Evolutionary conservation across 1,140 invertebrate genomes (phyloP).

Genomic region (Drosophila lowei): DNA sequence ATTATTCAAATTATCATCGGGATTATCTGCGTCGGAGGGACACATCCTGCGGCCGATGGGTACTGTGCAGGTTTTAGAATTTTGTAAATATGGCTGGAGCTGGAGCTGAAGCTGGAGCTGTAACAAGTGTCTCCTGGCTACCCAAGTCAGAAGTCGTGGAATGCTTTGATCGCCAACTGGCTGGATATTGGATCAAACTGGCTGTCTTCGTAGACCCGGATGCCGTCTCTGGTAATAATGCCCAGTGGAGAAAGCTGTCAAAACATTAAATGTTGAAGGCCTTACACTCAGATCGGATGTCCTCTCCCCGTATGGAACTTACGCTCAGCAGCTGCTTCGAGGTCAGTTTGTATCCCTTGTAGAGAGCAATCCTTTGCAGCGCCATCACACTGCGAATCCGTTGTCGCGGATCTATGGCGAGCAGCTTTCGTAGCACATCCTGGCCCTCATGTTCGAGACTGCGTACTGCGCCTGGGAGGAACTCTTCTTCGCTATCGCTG

Average conservation of each 20-base stretch:
- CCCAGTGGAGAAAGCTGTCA: constrained; percentile 47
- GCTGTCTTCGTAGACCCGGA: constrained; percentile 40
- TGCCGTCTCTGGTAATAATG: constrained; percentile 56
- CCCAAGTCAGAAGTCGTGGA: constrained; percentile 53
- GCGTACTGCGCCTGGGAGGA: constrained; percentile 59
- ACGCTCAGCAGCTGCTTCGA: constrained; percentile 58
- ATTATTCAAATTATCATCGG: too few relatives aligned
- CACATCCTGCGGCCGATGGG: too few relatives aligned
- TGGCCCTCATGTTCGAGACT: constrained; percentile 68
- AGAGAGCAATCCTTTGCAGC: constrained; percentile 84
- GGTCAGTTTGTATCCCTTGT: constrained; percentile 82
- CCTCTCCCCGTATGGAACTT: background rate
- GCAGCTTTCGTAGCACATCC: constrained; percentile 83
- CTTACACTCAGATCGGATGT: too few relatives aligned
- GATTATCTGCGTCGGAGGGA: too few relatives aligned
- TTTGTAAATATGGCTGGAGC: constrained; percentile 17
- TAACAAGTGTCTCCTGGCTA: background rate
- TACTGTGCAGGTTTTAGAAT: too few relatives aligned
- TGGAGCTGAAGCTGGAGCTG: background rate
- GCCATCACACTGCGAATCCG: constrained; percentile 83
- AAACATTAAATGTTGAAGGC: background rate
- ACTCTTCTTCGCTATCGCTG: constrained; percentile 33
- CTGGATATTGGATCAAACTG: constrained; percentile 24
- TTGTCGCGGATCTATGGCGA: constrained; percentile 82
- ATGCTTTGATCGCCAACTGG: constrained; percentile 50